phyloP scores from a whole-genome alignment of 2,113 vertebrate species.

The Fukomys damarensis region DNA sequence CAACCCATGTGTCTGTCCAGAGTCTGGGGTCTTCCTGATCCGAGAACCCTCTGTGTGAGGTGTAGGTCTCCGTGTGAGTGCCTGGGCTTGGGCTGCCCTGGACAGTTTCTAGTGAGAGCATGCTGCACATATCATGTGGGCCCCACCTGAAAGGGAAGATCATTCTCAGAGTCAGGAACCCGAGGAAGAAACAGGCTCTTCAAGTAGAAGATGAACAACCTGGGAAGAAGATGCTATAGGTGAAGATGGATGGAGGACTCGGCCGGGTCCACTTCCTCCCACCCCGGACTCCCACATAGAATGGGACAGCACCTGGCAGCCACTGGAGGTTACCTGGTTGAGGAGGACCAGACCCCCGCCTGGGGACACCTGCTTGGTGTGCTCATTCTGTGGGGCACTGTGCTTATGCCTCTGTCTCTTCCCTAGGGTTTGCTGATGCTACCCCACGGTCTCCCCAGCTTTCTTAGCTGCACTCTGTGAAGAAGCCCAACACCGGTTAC shows the following conservation, averaged over 20 bases:
- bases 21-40: not conserved
- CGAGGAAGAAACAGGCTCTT: not conserved
- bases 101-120: not conserved
- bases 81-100: not conserved
- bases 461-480: not conserved
- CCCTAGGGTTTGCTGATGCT: not conserved
- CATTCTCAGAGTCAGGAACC: not conserved
- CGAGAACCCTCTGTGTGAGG: not conserved
- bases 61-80: not conserved
- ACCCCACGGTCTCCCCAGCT: not conserved
- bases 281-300: not conserved
- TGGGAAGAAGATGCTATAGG: not conserved
- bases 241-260: not conserved
- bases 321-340: not conserved
- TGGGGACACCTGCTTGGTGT: not conserved
- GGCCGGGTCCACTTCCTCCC: not conserved
- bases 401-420: not conserved
- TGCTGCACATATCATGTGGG: not conserved
- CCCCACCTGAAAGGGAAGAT: not conserved
- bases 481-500: not conserved
- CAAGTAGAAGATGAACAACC: not conserved
- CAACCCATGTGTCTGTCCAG: not conserved
- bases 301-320: not conserved
- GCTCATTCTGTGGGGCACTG: not conserved
- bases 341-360: not conserved